Evolutionary conservation across 1,140 invertebrate genomes (phyloP), one percentile per base, ranked within the genome.

Genomic region (Drosophila sechellia): DNA sequence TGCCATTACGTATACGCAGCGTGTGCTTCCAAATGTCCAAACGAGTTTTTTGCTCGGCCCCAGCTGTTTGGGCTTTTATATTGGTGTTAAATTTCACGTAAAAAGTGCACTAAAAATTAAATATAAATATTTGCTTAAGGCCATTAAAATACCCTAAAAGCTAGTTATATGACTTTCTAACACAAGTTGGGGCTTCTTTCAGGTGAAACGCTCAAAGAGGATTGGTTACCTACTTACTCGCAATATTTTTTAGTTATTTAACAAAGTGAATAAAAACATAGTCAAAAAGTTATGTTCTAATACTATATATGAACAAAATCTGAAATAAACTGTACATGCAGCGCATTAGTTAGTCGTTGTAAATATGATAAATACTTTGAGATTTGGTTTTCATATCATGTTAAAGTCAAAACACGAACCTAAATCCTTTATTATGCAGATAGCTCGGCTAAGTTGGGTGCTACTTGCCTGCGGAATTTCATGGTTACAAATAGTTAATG

Each of bases 401-500:
- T 39, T 40, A 31, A 66, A 76, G 75, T 46, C 63, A 70, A 70
- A 70, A 70, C 64, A 77, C 64, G 73, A 69, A 76, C 49, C 45
- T 27, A 58, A 77, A 72, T 84, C 66, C 58, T 81, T 69, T 64
- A 66, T 76, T 73, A 75, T 63, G 64, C 64, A 68, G 64, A 68
- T 68, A 68, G 60, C 49, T 52, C 17, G 27, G 45, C 17, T 10
- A 22, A 57, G 70, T 40, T 42, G 49, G 46, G 49, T 54, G 39
- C 34, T 54, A 27, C 20, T 25, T 48, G 45, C 50, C 42, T 71
- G 45, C 50, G 81, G 79, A 83, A 87, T 87, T 87, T 87, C 84
- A 87, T 89, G 83, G 83, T 77, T 87, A 87, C 83, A 87, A 87
- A 87, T 87, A 87, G 79, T 87, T 87, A 89, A 87, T 87, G 83